Conservation (phyloP, 2,797 vertebrate species). For the Peromyscus nudipes region DNA sequence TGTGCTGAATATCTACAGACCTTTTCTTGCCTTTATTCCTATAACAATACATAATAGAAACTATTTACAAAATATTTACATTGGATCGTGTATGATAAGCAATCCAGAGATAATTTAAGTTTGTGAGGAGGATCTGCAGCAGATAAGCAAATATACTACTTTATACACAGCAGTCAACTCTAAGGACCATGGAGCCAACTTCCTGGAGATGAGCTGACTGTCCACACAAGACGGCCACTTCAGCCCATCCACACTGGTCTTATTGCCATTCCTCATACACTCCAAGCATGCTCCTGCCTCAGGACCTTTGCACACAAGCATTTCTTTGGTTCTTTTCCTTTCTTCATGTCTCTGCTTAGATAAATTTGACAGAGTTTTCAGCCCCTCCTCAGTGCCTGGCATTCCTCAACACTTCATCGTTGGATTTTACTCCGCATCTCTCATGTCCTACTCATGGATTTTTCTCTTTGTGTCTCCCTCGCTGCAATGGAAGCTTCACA, state of each 20-base stretch:
- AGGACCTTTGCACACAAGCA: background rate
- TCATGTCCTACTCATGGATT: background rate
- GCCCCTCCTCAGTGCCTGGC: background rate
- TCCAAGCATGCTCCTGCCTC: background rate
- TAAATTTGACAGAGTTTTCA: background rate
- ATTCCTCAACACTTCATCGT: background rate
- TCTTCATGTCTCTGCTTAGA: background rate
- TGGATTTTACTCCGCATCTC: background rate
- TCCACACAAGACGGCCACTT: background rate
- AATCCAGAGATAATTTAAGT: background rate
- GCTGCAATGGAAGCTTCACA: background rate
- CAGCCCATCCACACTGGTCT: rapidly evolving
- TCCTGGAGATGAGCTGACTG: background rate
- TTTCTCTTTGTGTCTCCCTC: background rate
- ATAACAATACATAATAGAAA: background rate
- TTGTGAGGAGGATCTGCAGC: background rate
- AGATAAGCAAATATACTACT: background rate
- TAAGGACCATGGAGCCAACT: too few relatives aligned
- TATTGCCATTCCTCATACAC: too few relatives aligned
- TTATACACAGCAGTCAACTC: background rate
- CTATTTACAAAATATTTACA: background rate
- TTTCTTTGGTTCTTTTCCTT: background rate
- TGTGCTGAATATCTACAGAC: background rate
- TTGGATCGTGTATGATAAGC: background rate
- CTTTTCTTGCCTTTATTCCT: background rate